These are phyloP conservation scores for Polydrusus tereticollis DNA, from an alignment of 2,888 invertebrate genomes.

Conservation along the genomic window DNA sequence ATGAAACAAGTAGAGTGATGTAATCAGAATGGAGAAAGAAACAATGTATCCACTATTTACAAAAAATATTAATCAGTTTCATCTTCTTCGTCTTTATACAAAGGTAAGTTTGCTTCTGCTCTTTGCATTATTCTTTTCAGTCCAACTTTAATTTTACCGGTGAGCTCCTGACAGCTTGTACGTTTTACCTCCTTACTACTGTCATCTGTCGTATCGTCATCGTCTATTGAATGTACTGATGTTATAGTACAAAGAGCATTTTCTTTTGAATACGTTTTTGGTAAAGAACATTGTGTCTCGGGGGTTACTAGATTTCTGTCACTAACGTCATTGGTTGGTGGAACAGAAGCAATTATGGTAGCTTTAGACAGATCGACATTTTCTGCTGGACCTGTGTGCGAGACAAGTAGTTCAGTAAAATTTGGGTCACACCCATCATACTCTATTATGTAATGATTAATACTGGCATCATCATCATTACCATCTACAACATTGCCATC, in stretches of 20 bases:
- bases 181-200: background rate
- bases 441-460: background rate
- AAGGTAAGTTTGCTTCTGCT: background rate
- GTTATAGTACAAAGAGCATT: background rate
- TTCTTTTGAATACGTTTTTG: background rate
- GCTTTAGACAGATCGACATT: background rate
- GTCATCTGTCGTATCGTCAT: no score
- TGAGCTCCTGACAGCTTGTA: background rate
- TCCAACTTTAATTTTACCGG: background rate
- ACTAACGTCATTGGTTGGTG: background rate
- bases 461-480: background rate
- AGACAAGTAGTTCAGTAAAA: constrained; percentile 1
- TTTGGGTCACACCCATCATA: background rate
- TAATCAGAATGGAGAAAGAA: no score
- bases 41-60: no score
- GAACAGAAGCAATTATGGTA: background rate
- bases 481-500: background rate
- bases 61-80: background rate
- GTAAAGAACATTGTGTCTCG: background rate
- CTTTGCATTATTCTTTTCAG: background rate
- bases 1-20: no score
- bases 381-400: background rate
- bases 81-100: background rate
- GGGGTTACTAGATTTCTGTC: background rate
- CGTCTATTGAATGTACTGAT: no score